Conservation (phyloP, 1,140 invertebrate species). For the Heliconius hewitsoni region DNA sequence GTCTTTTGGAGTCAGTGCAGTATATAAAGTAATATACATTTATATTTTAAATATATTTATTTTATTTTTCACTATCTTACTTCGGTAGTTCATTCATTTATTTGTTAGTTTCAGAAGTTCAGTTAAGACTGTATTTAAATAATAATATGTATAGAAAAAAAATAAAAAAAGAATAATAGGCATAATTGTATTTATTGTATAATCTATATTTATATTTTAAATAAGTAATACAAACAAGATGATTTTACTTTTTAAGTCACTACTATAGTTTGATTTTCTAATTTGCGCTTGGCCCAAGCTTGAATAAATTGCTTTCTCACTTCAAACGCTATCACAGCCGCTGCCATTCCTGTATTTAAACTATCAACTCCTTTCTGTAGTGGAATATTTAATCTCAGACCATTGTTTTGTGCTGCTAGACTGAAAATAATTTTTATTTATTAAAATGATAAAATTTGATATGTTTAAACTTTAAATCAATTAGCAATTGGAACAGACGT, state of each 20-base stretch:
- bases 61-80: too few species aligned
- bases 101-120: too few species aligned
- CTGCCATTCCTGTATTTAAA: slow-evolving; percentile 91
- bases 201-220: not conserved
- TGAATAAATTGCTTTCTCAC: slow-evolving; percentile 86
- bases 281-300: slow-evolving; percentile 53
- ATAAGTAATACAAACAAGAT: not conserved
- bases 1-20: too few species aligned
- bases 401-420: slow-evolving; percentile 78
- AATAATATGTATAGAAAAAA: not conserved
- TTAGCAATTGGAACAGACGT: too few species aligned
- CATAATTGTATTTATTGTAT: not conserved
- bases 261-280: slow-evolving; percentile 41
- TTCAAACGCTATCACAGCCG: slow-evolving; percentile 93
- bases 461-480: too few species aligned
- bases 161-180: not conserved
- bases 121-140: not conserved
- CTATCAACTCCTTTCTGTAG: slow-evolving; percentile 90
- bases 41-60: too few species aligned
- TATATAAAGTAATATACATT: too few species aligned
- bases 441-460: not conserved
- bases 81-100: too few species aligned
- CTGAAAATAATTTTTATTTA: slow-evolving; percentile 48
- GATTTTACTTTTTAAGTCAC: slow-evolving; percentile 36
- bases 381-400: slow-evolving; percentile 88